Percentiles rank a stretch among this genome's conserved stretches.
Conservation (phyloP, 2,113 vertebrate genomes). For the Maccullochella peelii region DNA sequence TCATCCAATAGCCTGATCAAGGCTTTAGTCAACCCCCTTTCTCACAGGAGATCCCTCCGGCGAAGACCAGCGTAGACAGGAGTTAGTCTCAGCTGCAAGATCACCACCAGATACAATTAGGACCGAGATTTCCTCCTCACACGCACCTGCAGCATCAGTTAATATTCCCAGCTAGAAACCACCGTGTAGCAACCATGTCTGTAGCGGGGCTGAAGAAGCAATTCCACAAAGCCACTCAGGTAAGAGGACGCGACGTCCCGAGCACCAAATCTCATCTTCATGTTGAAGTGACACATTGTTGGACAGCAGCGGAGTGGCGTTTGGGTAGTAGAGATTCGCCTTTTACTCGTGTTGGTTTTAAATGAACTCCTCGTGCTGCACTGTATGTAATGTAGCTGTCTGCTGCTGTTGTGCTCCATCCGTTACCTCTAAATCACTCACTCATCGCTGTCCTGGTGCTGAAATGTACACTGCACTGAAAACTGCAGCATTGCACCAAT, state of each 20-base stretch:
- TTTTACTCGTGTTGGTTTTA: background rate
- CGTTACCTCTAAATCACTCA: background rate
- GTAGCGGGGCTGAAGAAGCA: slow-evolving; percentile 91
- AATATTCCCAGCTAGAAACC: slow-evolving; percentile 28
- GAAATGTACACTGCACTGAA: background rate
- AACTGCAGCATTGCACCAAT: slow-evolving; percentile 71
- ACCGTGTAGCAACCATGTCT: slow-evolving; percentile 83
- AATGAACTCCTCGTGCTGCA: background rate
- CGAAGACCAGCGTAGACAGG: slow-evolving; percentile 59
- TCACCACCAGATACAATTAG: slow-evolving; percentile 36
- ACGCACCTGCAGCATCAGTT: slow-evolving; percentile 16
- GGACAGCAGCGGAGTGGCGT: background rate
- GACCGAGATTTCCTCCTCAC: slow-evolving; percentile 28
- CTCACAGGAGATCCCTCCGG: slow-evolving; percentile 75
- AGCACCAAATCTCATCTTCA: background rate
- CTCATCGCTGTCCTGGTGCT: slow-evolving; percentile 31
- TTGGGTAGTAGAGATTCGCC: background rate
- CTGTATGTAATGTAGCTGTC: background rate
- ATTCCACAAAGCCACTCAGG: slow-evolving; percentile 93
- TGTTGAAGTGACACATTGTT: background rate
- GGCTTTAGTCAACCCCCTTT: slow-evolving; percentile 59
- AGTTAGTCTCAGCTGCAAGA: slow-evolving; percentile 53
- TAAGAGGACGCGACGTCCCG: slow-evolving; percentile 65
- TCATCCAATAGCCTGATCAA: slow-evolving; percentile 71
- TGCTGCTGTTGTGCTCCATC: background rate